Base-by-base conservation (phyloP, 2,888 invertebrate species). In the Latheticus oryzae region DNA sequence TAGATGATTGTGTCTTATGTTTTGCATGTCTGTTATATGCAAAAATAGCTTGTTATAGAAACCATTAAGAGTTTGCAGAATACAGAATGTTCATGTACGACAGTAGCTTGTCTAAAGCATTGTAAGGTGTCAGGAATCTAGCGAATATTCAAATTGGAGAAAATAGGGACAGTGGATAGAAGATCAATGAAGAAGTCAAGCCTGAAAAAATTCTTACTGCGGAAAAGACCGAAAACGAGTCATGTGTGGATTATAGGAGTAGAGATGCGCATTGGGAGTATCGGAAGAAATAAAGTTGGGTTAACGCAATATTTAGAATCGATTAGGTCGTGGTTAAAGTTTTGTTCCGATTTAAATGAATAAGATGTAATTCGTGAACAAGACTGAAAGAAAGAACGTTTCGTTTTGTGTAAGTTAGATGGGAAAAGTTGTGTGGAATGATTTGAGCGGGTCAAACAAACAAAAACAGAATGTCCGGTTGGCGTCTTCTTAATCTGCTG, bases 401-500 rank as follows among this genome's bases (percentile, higher is more conserved):
- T 61, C 58, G 43, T 45, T 51, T 47, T 58, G 58, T 58, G 40
- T 61, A 73, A 73, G 68, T 73, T 73, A 70, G 71, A 73, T 73
- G 71, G 66, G 69, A 71, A 73, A 73, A 73, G 72, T 73, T 73
- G 58, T n/a, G n/a, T 63, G 66, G 69, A 64, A 68, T 65, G 63
- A 66, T 67, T 67, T 65, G 47, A 60, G 62, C 59, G 53, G 53
- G 53, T 59, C 42, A 38, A 23, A 53, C 33, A 47, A 53, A 54
- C 24, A 59, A 54, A 9, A 45, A n/a, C n/a, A 30, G 38, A 32
- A 52, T 16, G 47, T 50, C 37, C 33, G 43, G 52, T 48, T 33
- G 59, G 48, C 48, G 19, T 43, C 23, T 55, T 37, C 35, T 52
- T 59, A 55, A 47, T 58, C 58, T 58, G 32, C 50, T 52, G 58